Percentiles rank a stretch among this genome's conserved stretches.
Conservation (phyloP, 2,888 invertebrate genomes). For the Platycheirus rosarum region DNA sequence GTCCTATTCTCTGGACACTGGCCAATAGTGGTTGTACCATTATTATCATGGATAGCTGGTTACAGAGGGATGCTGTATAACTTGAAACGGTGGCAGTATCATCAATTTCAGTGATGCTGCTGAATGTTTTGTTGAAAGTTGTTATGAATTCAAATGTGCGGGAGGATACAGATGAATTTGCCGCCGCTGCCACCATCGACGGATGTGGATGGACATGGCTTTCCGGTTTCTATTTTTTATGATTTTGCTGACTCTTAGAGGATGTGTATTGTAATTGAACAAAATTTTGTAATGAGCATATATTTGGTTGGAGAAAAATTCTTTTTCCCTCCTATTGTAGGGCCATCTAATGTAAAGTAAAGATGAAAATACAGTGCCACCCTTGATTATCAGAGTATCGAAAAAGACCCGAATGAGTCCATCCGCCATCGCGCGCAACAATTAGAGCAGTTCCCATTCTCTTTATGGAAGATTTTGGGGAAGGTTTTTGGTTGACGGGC, state of each 20-base stretch:
- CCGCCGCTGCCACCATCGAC: background rate
- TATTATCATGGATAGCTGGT: constrained; percentile 18
- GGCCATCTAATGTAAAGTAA: no score
- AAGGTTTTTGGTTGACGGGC: no score
- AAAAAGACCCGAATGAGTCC: no score
- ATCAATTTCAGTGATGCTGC: constrained; percentile 56
- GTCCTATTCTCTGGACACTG: constrained; percentile 53
- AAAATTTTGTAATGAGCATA: no score
- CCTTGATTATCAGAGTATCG: no score
- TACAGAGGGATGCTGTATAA: background rate
- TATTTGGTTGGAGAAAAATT: no score
- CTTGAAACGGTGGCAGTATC: constrained; percentile 37
- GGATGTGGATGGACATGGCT: constrained; percentile 40
- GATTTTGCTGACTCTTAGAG: background rate
- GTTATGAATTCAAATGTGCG: constrained; percentile 61
- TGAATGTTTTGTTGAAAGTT: constrained; percentile 53
- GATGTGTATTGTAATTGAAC: constrained; percentile 1
- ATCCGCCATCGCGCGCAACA: no score
- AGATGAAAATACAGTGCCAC: no score
- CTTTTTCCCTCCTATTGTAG: no score
- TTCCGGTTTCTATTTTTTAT: constrained; percentile 9
- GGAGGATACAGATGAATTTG: constrained; percentile 39
- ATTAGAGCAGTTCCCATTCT: no score
- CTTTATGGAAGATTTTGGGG: no score
- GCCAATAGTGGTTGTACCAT: constrained; percentile 41